A percentile compares a stretch with the other conserved stretches of the same genome.
phyloP scores from a whole-genome alignment of 2,888 invertebrate genomes.

The Liopterus haemorrhoidalis region DNA sequence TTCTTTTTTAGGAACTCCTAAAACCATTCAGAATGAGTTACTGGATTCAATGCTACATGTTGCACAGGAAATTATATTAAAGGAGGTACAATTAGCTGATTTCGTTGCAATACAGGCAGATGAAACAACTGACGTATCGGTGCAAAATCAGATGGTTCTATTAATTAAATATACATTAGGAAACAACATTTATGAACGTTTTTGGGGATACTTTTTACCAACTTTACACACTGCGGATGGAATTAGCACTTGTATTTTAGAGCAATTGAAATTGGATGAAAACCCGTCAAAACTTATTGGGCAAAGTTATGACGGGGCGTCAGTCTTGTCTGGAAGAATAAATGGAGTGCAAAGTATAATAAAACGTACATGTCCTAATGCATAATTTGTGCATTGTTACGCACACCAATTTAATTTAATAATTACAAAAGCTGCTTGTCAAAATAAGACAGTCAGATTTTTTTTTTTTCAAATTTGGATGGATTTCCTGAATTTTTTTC shows the following conservation, averaged over 20 bases:
- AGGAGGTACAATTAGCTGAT: slow-evolving; percentile 24
- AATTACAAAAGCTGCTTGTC: background rate
- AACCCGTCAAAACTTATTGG: slow-evolving; percentile 30
- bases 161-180: slow-evolving; percentile 30
- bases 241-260: slow-evolving; percentile 26
- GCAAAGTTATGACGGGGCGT: slow-evolving; percentile 33
- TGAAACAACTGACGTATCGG: slow-evolving; percentile 30
- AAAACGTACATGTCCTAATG: slow-evolving; percentile 1
- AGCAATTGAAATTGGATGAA: slow-evolving; percentile 17
- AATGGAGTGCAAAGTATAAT: background rate
- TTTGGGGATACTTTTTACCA: slow-evolving; percentile 31
- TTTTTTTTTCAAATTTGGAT: no score
- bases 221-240: slow-evolving; percentile 21
- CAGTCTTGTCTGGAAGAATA: background rate
- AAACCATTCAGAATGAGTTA: slow-evolving; percentile 33
- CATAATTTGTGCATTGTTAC: slow-evolving; percentile 1
- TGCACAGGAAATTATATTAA: slow-evolving; percentile 26
- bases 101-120: slow-evolving; percentile 32
- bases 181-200: slow-evolving; percentile 32
- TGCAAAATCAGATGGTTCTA: slow-evolving; percentile 26
- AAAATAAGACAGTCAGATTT: no score
- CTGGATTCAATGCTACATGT: slow-evolving; percentile 32
- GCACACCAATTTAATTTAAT: slow-evolving; percentile 1
- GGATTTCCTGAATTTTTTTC: background rate
- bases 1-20: slow-evolving; percentile 31